Evolutionary conservation across 2,888 invertebrate genomes (phyloP).

Genomic region (Sarcophaga subvicina): DNA sequence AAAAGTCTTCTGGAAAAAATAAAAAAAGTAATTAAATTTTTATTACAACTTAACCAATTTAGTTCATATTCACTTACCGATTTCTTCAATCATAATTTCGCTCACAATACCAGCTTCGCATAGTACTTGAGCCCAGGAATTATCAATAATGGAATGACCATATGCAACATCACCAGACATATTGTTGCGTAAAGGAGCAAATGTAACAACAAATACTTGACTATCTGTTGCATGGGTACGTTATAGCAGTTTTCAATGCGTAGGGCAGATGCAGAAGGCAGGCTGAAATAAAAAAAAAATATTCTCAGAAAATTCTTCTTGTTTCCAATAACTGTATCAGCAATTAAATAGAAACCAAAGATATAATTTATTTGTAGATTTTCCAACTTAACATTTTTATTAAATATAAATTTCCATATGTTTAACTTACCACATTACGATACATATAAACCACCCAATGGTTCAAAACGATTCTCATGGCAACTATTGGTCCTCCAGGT

Average conservation of each 20-base stretch:
- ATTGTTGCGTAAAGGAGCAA: conserved; percentile 92
- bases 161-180: conserved; percentile 86
- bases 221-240: conserved; percentile 93
- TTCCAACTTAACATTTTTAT: too few relatives aligned
- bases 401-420: too few relatives aligned
- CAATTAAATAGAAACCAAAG: too few relatives aligned
- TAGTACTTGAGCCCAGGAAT: conserved; percentile 90
- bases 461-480: conserved; percentile 96
- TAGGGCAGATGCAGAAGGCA: too few relatives aligned
- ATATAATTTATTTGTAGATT: too few relatives aligned
- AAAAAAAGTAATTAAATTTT: neutral
- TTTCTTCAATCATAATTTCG: conserved; percentile 87
- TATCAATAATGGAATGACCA: conserved; percentile 92
- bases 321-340: too few relatives aligned
- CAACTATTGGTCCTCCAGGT: conserved; percentile 94
- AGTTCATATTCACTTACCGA: conserved; percentile 84
- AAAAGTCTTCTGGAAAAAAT: conserved; percentile 84
- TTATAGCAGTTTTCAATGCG: too few relatives aligned
- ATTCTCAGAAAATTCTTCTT: too few relatives aligned
- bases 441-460: conserved; percentile 91
- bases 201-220: conserved; percentile 92
- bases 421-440: conserved; percentile 83
- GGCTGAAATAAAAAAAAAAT: too few relatives aligned
- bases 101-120: conserved; percentile 87
- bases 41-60: neutral